phyloP scores from a whole-genome alignment of 1,140 invertebrate genomes.

The Drosophila albomicans region DNA sequence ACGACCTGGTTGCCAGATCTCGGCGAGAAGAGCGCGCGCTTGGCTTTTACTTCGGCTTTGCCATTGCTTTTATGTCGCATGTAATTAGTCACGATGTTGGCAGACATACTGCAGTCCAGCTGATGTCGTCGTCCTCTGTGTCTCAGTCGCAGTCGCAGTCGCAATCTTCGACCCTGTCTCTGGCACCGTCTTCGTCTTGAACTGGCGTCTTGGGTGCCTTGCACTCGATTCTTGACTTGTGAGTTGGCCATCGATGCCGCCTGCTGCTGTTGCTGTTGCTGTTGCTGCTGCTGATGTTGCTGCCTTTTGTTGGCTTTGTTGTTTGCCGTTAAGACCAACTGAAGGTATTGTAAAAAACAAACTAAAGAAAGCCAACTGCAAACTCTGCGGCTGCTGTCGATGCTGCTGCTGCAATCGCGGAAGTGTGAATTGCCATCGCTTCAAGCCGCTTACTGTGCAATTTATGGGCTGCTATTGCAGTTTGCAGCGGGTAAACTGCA shows the following conservation, averaged over 20 bases:
- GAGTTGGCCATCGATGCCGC: slow-evolving; percentile 54
- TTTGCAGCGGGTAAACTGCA: slow-evolving; percentile 48
- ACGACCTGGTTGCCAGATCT: slow-evolving; percentile 58
- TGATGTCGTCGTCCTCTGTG: slow-evolving; percentile 29
- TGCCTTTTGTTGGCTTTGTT: slow-evolving; percentile 58
- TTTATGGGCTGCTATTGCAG: slow-evolving; percentile 41
- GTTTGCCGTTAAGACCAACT: slow-evolving; percentile 63
- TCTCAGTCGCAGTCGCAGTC: slow-evolving; percentile 11
- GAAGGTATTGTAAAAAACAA: slow-evolving; percentile 42
- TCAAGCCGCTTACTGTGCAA: slow-evolving; percentile 30
- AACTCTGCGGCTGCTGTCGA: background rate
- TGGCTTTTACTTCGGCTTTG: slow-evolving; percentile 22
- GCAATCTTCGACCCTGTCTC: too few relatives aligned
- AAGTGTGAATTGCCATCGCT: slow-evolving; percentile 70
- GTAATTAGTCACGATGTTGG: slow-evolving; percentile 83
- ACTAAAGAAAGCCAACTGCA: slow-evolving; percentile 11
- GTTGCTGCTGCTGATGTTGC: background rate
- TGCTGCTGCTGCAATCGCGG: slow-evolving; percentile 55
- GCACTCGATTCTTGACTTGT: slow-evolving; percentile 62
- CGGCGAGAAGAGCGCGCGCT: slow-evolving; percentile 5
- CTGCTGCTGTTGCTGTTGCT: slow-evolving; percentile 12
- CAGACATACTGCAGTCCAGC: slow-evolving; percentile 78
- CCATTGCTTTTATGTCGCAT: slow-evolving; percentile 76
- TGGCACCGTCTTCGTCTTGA: slow-evolving; percentile 28
- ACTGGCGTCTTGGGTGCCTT: slow-evolving; percentile 57